Percentiles rank a stretch among this genome's conserved stretches.
These are phyloP conservation scores for Maniola jurtina DNA, from an alignment of 1,140 invertebrate genomes.

Conservation along the genomic window DNA sequence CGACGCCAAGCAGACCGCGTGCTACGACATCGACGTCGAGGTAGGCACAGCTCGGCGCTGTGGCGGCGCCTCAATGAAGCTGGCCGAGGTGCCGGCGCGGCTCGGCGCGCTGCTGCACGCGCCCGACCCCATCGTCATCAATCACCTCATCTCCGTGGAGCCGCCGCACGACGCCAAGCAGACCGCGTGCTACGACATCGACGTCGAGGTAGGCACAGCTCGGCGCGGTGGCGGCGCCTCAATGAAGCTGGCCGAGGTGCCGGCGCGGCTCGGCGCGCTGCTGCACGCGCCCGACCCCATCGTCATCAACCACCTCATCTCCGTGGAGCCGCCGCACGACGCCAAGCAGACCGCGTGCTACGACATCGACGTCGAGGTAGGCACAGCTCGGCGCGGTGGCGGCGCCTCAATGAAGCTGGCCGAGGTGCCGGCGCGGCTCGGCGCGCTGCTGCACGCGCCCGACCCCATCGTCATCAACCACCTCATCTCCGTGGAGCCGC, in stretches of 20 bases:
- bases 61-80: conserved; percentile 88
- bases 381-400: too few relatives aligned
- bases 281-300: conserved; percentile 99
- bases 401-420: conserved; percentile 94
- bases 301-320: conserved; percentile 98
- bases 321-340: conserved; percentile 91
- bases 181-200: conserved; percentile 99
- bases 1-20: conserved; percentile 98
- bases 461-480: conserved; percentile 99
- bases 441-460: conserved; percentile 96
- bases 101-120: conserved; percentile 97
- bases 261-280: conserved; percentile 95
- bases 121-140: conserved; percentile 99
- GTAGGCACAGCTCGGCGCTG: too few relatives aligned
- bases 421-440: conserved; percentile 98
- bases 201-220: conserved; percentile 86
- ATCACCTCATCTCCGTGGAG: conserved; percentile 95
- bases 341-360: conserved; percentile 99
- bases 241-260: conserved; percentile 99
- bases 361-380: conserved; percentile 97
- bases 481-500: conserved; percentile 93
- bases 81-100: conserved; percentile 98
- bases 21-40: conserved; percentile 99
- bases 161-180: conserved; percentile 97
- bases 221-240: too few relatives aligned